phyloP scores from a whole-genome alignment of 2,113 vertebrate genomes.

The Varanus komodoensis region DNA sequence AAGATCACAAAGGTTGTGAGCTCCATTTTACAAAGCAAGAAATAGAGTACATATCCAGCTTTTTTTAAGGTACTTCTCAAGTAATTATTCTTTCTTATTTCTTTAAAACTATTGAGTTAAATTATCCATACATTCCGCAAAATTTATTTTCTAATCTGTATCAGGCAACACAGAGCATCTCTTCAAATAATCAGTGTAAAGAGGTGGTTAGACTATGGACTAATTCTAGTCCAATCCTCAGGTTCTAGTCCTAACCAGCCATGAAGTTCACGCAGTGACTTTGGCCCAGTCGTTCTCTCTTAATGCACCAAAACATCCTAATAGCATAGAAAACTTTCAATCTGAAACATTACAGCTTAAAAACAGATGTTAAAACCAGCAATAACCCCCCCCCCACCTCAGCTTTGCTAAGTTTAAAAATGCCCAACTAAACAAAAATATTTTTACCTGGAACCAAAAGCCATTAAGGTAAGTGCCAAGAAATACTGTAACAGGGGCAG shows the following conservation, averaged over 20 bases:
- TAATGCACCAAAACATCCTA: too few relatives aligned
- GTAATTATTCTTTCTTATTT: background rate
- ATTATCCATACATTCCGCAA: background rate
- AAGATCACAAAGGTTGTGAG: background rate
- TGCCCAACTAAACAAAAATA: background rate
- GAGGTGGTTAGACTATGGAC: too few relatives aligned
- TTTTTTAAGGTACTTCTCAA: background rate
- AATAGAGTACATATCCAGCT: background rate
- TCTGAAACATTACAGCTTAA: too few relatives aligned
- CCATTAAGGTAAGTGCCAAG: background rate
- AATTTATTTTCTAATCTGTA: background rate
- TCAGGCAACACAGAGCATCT: background rate
- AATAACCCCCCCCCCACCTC: too few relatives aligned
- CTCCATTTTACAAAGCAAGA: background rate
- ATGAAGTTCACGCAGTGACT: background rate
- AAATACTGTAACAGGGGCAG: too few relatives aligned
- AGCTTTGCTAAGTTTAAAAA: too few relatives aligned
- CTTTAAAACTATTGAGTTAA: background rate
- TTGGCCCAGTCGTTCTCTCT: background rate
- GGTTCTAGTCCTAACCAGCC: too few relatives aligned
- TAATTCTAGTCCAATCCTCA: too few relatives aligned
- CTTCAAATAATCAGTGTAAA: background rate
- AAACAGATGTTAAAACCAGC: too few relatives aligned
- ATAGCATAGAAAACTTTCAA: too few relatives aligned
- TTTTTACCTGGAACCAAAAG: background rate